Base-by-base conservation (phyloP, 1,140 invertebrate genomes). In the Stratiolaelaps scimitus region DNA sequence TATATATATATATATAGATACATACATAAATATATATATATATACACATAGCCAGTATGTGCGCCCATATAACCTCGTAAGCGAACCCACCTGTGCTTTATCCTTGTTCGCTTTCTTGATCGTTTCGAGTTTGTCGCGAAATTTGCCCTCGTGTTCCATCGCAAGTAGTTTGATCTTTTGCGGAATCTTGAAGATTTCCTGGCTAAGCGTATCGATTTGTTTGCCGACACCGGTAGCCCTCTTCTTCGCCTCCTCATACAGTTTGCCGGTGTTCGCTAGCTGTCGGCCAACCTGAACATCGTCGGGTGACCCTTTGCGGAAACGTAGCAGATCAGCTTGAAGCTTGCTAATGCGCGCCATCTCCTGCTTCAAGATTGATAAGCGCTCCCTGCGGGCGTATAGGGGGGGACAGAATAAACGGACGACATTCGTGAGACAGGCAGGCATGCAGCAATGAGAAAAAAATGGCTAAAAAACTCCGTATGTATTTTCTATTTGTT, bases 131-230 rank as follows among this genome's bases (percentile, higher is more conserved):
- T 60, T 60, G 34, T 60, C 53, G 2, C 15, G 15, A 34, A 60
- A 60, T 10, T 29, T 15, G 13, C 26, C 23, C 34, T 60, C 53
- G 23, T 60, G 53, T 23, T 60, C 53, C 53, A 60, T 60, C 26
- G 53, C 53, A 34, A 60, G 53, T 6, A 60, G 23, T 23, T 60
- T 60, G 17, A 60, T 60, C 34, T 60, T 60, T 23, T 60, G 53
- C 17, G 53, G 53, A 29, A 60, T 60, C 23, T 60, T 60, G 53
- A 60, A 60, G 26, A 60, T 60, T 19, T 60, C 53, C 10, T 60
- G 53, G 20, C 34, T 26, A 26, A 60, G 20, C n/a, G 53, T 17
- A 29, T 60, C 53, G 26, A 26, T 60, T 60, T 60, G 53, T 2
- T 26, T 19, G 15, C 34, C 26, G 15, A 60, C 53, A 60, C 53